These are phyloP conservation scores for Apocheima hispidaria DNA, from an alignment of 2,888 invertebrate genomes.

Conservation along the genomic window DNA sequence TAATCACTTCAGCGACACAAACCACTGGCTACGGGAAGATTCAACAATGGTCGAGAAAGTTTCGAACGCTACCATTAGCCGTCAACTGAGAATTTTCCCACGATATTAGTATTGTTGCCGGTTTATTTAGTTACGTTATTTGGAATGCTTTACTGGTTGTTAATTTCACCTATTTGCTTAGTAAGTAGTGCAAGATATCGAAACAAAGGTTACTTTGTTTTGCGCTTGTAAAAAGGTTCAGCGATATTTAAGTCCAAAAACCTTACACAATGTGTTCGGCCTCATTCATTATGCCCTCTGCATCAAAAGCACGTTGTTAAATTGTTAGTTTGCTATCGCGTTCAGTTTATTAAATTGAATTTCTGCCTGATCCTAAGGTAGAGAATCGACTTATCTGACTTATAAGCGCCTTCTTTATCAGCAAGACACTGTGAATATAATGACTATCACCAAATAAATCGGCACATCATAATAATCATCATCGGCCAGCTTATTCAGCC, in stretches of 20 bases:
- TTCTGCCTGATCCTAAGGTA: too few relatives aligned
- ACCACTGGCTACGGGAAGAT: constrained; percentile 52
- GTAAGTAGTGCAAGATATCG: constrained; percentile 34
- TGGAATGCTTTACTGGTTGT: constrained; percentile 9
- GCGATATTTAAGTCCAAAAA: background rate
- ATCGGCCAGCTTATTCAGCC: too few relatives aligned
- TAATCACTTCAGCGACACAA: constrained; percentile 59
- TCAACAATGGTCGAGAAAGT: constrained; percentile 66
- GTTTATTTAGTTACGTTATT: constrained; percentile 19
- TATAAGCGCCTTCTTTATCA: too few relatives aligned
- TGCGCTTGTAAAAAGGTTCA: constrained; percentile 6
- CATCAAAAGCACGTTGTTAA: background rate
- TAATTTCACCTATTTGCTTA: constrained; percentile 21
- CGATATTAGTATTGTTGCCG: constrained; percentile 22
- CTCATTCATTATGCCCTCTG: background rate
- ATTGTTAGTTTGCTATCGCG: too few relatives aligned
- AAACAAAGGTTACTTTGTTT: constrained; percentile 12
- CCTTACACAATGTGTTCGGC: background rate
- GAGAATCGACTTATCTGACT: too few relatives aligned
- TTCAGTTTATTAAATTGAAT: too few relatives aligned
- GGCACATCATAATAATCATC: too few relatives aligned
- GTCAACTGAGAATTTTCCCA: constrained; percentile 42
- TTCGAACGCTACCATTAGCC: constrained; percentile 44
- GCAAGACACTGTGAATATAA: too few relatives aligned
- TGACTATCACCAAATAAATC: too few relatives aligned